Base-by-base conservation (phyloP, 2,888 invertebrate species). In the Dolichomitus sp. region DNA sequence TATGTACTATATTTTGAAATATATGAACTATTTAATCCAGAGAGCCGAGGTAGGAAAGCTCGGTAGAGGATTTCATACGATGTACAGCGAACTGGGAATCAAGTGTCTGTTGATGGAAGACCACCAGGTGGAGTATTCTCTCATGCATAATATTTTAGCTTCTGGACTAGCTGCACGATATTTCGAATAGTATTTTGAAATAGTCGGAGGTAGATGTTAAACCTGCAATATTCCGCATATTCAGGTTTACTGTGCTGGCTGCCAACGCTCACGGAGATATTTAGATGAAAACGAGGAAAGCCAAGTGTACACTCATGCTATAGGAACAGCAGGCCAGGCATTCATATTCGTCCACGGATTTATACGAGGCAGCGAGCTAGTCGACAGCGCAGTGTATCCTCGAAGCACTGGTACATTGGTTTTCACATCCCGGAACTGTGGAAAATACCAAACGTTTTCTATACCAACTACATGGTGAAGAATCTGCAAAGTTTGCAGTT, bases 261-360 rank as follows among this genome's bases (percentile, higher is more conserved):
- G 45, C 14, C 65, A 65, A 65, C 19, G 45, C 23, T 14, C 27
- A 23, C 65, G 42, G 23, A 45, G 63, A 63, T 65, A 42, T 42
- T 45, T 42, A 65, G 65, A 45, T 65, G 65, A 65, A 65, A 65
- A 65, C 45, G 45, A 65, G 65, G 27, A 65, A 27, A n/a, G 45
- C 23, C 45, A 59, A 59, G 57, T 59, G 57, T 59, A 59, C 57
- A 17, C 33, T 33, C 19, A 59, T 59, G 17, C 57, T 30, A 59
- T 59, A 59, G 57, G 57, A 57, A 57, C 57, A 57, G 57, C 57
- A 27, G 57, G 30, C 57, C 57, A 59, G 30, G 33, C 57, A 59
- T n/a, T 59, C 57, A 59, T 59, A 59, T 59, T 59, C 57, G 57
- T 17, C 33, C 33, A 30, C 57, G 57, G 57, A 59, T 59, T 59